These are phyloP conservation scores for Ivindomyrus marchei DNA, from an alignment of 2,113 vertebrate genomes.

Conservation along the genomic window DNA sequence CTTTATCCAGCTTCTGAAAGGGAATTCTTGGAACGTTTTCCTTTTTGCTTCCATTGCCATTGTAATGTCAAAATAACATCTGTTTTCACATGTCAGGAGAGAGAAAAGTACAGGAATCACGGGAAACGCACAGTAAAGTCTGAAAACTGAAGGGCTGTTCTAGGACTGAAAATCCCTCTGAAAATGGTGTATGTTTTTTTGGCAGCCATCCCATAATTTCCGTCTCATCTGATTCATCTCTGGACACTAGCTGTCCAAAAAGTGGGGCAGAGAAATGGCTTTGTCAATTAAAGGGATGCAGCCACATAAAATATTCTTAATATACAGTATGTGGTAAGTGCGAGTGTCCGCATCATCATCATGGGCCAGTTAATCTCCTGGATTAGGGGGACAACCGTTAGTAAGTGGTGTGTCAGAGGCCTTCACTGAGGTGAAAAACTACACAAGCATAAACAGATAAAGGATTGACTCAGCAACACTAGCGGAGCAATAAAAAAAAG, in stretches of 20 bases:
- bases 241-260: slow-evolving; percentile 21
- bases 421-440: background rate
- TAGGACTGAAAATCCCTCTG: slow-evolving; percentile 14
- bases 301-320: slow-evolving; percentile 28
- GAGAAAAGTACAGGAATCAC: slow-evolving; percentile 22
- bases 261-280: slow-evolving; percentile 20
- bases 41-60: background rate
- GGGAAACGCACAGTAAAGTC: background rate
- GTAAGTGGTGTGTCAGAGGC: slow-evolving; percentile 8
- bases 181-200: slow-evolving; percentile 18
- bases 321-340: slow-evolving; percentile 23
- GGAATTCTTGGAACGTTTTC: background rate
- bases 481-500: background rate
- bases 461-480: background rate
- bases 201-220: slow-evolving; percentile 3
- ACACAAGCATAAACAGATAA: background rate
- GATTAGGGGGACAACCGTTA: slow-evolving; percentile 27
- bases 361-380: slow-evolving; percentile 28
- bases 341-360: slow-evolving; percentile 20
- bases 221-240: slow-evolving; percentile 28
- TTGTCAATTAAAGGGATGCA: slow-evolving; percentile 16
- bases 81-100: background rate
- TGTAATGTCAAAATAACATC: background rate
- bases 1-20: background rate
- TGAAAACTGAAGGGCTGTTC: slow-evolving; percentile 21